Conservation (phyloP, 2,113 vertebrate genomes). For the Solea solea region DNA sequence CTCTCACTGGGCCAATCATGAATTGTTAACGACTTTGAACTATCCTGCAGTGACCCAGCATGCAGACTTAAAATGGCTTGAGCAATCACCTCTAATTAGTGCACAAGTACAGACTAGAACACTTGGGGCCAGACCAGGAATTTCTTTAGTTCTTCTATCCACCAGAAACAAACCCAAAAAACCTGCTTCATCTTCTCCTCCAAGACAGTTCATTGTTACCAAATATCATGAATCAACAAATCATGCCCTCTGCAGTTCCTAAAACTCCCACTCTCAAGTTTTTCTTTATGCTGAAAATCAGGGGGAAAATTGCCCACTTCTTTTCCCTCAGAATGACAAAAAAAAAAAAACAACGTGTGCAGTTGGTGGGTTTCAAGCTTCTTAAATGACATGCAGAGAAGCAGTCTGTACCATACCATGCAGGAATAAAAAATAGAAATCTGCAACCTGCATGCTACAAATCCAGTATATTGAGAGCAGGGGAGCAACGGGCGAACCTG, state of each 20-base stretch:
- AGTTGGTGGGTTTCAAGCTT: slow-evolving; percentile 55
- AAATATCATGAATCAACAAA: slow-evolving; percentile 34
- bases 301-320: slow-evolving; percentile 29
- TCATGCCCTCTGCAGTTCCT: slow-evolving; percentile 67
- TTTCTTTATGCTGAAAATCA: slow-evolving; percentile 70
- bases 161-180: slow-evolving; percentile 14
- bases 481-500: slow-evolving; percentile 40
- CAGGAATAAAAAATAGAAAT: slow-evolving; percentile 69
- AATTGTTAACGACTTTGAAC: slow-evolving; percentile 22
- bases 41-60: slow-evolving; percentile 36
- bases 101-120: slow-evolving; percentile 26
- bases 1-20: slow-evolving; percentile 44
- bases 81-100: slow-evolving; percentile 55
- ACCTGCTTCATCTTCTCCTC: slow-evolving; percentile 51
- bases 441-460: slow-evolving; percentile 81
- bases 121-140: slow-evolving; percentile 20
- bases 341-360: slow-evolving; percentile 48
- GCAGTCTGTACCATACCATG: slow-evolving; percentile 76
- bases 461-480: slow-evolving; percentile 86
- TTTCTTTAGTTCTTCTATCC: slow-evolving; percentile 13
- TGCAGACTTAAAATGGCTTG: slow-evolving; percentile 41
- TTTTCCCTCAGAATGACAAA: slow-evolving; percentile 43
- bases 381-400: slow-evolving; percentile 78
- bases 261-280: slow-evolving; percentile 50
- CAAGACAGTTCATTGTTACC: slow-evolving; percentile 71